Evolutionary conservation across 2,888 invertebrate species (phyloP).

Genomic region (Tetranychus piercei): DNA sequence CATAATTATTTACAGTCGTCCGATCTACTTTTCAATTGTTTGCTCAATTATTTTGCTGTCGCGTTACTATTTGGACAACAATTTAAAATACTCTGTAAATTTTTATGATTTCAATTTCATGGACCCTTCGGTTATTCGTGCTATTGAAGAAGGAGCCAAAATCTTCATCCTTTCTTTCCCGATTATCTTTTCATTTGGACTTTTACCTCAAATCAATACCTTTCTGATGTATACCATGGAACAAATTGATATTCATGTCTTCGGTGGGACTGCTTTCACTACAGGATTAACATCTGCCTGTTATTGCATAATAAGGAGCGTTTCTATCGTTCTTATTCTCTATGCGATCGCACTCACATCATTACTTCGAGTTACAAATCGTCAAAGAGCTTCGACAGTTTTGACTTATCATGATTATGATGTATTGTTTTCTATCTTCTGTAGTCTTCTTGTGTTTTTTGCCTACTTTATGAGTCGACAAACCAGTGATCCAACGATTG

Average conservation of each 20-base stretch:
- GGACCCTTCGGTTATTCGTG: slow-evolving; percentile 12
- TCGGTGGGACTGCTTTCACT: slow-evolving; percentile 44
- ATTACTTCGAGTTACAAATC: slow-evolving; percentile 8
- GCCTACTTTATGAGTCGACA: slow-evolving; percentile 82
- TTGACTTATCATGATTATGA: slow-evolving; percentile 9
- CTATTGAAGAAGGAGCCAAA: slow-evolving; percentile 25
- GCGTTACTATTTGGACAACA: slow-evolving; percentile 10
- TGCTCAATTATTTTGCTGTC: slow-evolving; percentile 32
- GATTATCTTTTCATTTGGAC: slow-evolving; percentile 74
- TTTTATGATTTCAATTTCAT: slow-evolving; percentile 19
- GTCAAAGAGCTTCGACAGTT: neutral
- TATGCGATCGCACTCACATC: slow-evolving; percentile 50
- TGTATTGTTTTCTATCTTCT: slow-evolving; percentile 69
- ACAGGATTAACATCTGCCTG: slow-evolving; percentile 50
- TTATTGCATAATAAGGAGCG: slow-evolving; percentile 57
- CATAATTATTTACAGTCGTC: slow-evolving; percentile 56
- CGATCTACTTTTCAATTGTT: slow-evolving; percentile 77
- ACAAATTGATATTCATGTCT: slow-evolving; percentile 47
- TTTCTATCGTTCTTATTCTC: slow-evolving; percentile 55
- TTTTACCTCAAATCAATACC: slow-evolving; percentile 90
- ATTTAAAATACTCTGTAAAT: slow-evolving; percentile 1
- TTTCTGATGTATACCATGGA: slow-evolving; percentile 89
- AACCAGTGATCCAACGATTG: slow-evolving; percentile 69
- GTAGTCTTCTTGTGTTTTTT: slow-evolving; percentile 64
- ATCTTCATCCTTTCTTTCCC: slow-evolving; percentile 74